Evolutionary conservation across 2,797 vertebrate species (phyloP).

Genomic region (Momotus momota): DNA sequence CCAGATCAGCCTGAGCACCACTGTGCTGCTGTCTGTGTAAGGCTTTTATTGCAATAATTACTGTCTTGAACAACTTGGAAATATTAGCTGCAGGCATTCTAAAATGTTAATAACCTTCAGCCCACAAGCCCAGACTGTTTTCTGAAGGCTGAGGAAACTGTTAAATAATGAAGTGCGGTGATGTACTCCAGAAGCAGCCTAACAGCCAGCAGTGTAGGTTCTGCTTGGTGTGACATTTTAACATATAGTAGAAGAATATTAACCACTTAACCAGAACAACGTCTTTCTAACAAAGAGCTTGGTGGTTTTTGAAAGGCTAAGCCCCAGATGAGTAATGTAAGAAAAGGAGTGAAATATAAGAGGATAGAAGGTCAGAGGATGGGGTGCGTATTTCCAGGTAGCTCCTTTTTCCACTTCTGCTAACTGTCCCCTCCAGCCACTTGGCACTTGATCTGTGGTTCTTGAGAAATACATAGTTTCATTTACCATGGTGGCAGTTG

Average conservation of each 20-base stretch:
- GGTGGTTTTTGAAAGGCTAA: constrained; percentile 6
- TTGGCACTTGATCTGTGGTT: constrained; percentile 20
- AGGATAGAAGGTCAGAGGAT: neutral
- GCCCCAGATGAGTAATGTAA: neutral
- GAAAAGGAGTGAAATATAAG: neutral
- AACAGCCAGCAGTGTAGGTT: neutral
- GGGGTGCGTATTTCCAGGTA: neutral
- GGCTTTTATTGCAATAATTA: neutral
- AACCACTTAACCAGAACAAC: neutral
- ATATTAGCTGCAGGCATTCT: constrained; percentile 8
- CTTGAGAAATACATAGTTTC: constrained; percentile 4
- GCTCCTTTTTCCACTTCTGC: neutral
- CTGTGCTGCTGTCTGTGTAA: neutral
- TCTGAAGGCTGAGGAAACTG: constrained; percentile 7
- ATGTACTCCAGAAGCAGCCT: neutral
- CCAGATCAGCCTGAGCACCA: neutral
- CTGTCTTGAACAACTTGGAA: neutral
- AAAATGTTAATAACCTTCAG: constrained; percentile 45
- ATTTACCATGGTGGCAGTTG: neutral
- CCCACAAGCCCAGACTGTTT: neutral
- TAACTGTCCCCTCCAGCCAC: constrained; percentile 38
- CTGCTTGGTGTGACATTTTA: neutral
- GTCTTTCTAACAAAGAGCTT: neutral
- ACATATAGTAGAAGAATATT: neutral
- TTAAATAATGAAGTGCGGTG: constrained; percentile 23